phyloP scores from a whole-genome alignment of 1,140 invertebrate species.

The Drosophila biarmipes region DNA sequence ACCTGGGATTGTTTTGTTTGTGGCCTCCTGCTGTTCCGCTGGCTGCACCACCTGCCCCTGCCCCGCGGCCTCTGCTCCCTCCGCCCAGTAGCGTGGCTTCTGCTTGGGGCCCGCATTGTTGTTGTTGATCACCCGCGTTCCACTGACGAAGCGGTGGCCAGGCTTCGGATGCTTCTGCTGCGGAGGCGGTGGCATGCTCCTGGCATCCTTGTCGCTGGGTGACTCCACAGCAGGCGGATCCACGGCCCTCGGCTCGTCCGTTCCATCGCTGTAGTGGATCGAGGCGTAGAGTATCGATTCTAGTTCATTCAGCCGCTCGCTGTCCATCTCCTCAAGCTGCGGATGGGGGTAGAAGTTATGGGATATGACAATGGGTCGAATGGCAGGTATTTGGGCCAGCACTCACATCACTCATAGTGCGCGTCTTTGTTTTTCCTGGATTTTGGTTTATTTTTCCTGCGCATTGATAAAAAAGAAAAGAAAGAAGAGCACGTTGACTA shows the following conservation, averaged over 20 bases:
- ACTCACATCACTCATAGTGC: constrained; percentile 65
- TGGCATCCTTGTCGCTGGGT: constrained; percentile 25
- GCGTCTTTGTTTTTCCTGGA: constrained; percentile 35
- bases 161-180: neutral
- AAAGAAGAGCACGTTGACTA: constrained; percentile 39
- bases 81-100: constrained; percentile 60
- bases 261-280: constrained; percentile 71
- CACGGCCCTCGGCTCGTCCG: constrained; percentile 5
- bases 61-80: constrained; percentile 4
- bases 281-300: constrained; percentile 84
- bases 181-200: constrained; percentile 55
- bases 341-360: neutral
- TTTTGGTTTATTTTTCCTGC: constrained; percentile 17
- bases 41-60: constrained; percentile 6
- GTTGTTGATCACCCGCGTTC: constrained; percentile 64
- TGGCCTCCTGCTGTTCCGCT: neutral
- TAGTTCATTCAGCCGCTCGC: constrained; percentile 82
- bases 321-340: constrained; percentile 76
- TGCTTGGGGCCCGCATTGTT: constrained; percentile 21
- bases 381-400: neutral
- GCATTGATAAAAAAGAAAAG: constrained; percentile 25
- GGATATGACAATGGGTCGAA: neutral
- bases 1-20: constrained; percentile 23
- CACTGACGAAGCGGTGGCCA: constrained; percentile 48
- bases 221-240: constrained; percentile 19